These are phyloP conservation scores for Octonoba sinensis DNA, from an alignment of 2,888 invertebrate genomes.

Conservation along the genomic window DNA sequence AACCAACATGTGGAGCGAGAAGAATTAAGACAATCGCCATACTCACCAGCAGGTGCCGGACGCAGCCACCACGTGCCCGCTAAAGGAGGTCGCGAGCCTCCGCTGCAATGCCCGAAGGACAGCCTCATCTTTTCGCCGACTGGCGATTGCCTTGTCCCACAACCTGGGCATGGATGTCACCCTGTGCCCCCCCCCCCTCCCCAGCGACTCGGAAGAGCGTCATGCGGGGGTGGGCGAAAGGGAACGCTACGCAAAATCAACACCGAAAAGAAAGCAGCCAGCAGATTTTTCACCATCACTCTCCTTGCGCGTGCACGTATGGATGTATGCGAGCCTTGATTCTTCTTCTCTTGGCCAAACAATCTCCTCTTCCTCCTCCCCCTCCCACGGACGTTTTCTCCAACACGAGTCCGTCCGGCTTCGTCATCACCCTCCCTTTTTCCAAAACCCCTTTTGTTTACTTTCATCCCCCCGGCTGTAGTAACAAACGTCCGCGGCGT, in stretches of 20 bases:
- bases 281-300: constrained; percentile 61
- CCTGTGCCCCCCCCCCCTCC: constrained; percentile 27
- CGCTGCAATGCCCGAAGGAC: constrained; percentile 11
- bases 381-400: constrained; percentile 44
- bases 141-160: constrained; percentile 37
- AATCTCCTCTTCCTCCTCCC: constrained; percentile 21
- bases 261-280: constrained; percentile 52
- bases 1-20: too few species aligned
- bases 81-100: neutral
- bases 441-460: constrained; percentile 35
- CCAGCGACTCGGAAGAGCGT: constrained; percentile 30
- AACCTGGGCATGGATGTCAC: constrained; percentile 19
- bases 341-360: constrained; percentile 59
- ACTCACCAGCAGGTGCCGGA: too few species aligned
- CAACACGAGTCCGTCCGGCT: constrained; percentile 41
- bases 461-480: constrained; percentile 58
- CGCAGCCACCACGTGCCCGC: too few species aligned
- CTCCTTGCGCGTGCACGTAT: constrained; percentile 38
- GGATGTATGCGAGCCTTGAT: constrained; percentile 48
- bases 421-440: constrained; percentile 14
- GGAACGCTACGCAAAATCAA: constrained; percentile 46
- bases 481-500: constrained; percentile 64
- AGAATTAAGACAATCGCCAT: too few species aligned
- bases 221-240: constrained; percentile 26
- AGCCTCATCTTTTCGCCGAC: constrained; percentile 10